Conservation (phyloP, 1,140 invertebrate species). For the Aphelenchoides besseyi region DNA sequence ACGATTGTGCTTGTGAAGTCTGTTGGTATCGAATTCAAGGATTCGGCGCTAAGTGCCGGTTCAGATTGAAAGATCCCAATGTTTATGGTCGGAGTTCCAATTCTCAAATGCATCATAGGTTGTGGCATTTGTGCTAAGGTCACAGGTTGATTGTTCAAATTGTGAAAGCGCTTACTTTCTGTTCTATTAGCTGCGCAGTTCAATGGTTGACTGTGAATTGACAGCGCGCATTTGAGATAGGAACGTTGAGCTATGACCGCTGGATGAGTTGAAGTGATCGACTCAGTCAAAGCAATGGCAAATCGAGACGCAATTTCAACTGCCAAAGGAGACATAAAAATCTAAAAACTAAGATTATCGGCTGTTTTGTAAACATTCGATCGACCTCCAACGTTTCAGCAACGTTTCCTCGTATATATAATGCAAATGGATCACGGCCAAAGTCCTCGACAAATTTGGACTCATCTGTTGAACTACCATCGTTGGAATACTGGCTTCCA, state of each 20-base stretch:
- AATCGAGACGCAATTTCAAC: slow-evolving; percentile 38
- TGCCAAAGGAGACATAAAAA: slow-evolving; percentile 47
- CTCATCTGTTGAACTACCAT: slow-evolving; percentile 1
- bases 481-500: background rate
- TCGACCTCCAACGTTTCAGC: slow-evolving; percentile 37
- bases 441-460: slow-evolving; percentile 22
- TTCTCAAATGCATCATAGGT: background rate
- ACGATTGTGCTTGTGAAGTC: background rate
- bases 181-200: slow-evolving; percentile 25
- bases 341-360: slow-evolving; percentile 20
- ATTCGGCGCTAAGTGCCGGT: background rate
- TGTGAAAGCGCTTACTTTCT: too few relatives aligned
- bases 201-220: slow-evolving; percentile 44
- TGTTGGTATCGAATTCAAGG: background rate
- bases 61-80: slow-evolving; percentile 47
- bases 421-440: slow-evolving; percentile 32
- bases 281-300: slow-evolving; percentile 10
- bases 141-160: too few relatives aligned
- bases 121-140: too few relatives aligned
- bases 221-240: slow-evolving; percentile 40
- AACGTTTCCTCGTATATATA: slow-evolving; percentile 34
- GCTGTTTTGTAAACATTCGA: background rate
- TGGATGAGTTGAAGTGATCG: slow-evolving; percentile 37
- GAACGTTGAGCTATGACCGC: slow-evolving; percentile 42
- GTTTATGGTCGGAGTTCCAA: slow-evolving; percentile 25